A percentile compares a stretch with the other conserved stretches of the same genome.
Evolutionary conservation across 2,888 invertebrate genomes (phyloP).

Genomic region (Chloromyia formosa): DNA sequence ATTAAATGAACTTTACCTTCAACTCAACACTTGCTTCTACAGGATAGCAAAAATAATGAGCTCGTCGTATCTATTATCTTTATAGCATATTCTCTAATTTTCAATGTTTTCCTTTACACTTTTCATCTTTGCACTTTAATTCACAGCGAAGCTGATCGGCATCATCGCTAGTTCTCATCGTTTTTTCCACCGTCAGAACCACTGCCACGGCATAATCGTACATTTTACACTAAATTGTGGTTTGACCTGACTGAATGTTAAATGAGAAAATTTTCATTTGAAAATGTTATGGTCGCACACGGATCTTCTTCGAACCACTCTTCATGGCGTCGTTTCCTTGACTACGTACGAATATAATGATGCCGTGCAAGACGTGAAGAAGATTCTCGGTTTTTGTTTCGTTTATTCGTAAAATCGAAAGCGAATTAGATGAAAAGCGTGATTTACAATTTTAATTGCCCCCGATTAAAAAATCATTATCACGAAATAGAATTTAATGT

Average conservation of each 20-base stretch:
- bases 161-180: slow-evolving; percentile 6
- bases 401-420: slow-evolving; percentile 1
- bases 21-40: too few species aligned
- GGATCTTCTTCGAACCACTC: background rate
- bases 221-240: too few species aligned
- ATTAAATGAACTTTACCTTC: too few species aligned
- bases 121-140: slow-evolving; percentile 25
- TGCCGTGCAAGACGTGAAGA: too few species aligned
- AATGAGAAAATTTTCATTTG: slow-evolving; percentile 17
- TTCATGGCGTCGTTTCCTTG: too few species aligned
- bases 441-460: slow-evolving; percentile 40
- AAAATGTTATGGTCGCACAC: slow-evolving; percentile 32
- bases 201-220: too few species aligned
- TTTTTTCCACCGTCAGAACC: background rate
- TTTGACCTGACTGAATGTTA: slow-evolving; percentile 27
- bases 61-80: slow-evolving; percentile 1
- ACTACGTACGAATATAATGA: too few species aligned
- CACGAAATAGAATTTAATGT: slow-evolving; percentile 36
- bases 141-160: background rate
- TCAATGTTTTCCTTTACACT: background rate
- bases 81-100: slow-evolving; percentile 10
- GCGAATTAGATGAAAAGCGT: slow-evolving; percentile 33
- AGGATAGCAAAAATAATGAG: background rate
- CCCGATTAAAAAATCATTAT: slow-evolving; percentile 40
- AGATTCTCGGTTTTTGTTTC: too few species aligned